Evolutionary conservation across 2,113 vertebrate genomes (phyloP).

Genomic region (Cygnus atratus): DNA sequence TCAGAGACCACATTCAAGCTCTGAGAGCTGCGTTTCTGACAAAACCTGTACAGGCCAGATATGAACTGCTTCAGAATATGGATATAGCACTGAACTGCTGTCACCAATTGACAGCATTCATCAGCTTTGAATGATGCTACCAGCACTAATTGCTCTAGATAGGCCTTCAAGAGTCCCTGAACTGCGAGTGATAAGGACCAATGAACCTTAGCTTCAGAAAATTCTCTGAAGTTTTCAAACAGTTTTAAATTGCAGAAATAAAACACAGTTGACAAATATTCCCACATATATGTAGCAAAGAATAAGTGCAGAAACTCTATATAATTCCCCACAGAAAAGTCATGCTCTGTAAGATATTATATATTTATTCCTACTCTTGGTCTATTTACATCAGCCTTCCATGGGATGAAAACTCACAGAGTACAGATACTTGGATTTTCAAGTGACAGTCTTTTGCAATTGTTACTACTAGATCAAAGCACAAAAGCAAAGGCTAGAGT

Average conservation of each 20-base stretch:
- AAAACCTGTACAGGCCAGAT: not conserved
- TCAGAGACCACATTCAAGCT: not conserved
- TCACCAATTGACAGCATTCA: constrained; percentile 9
- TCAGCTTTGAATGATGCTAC: not conserved
- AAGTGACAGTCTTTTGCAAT: not conserved
- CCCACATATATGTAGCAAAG: not conserved
- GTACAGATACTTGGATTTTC: not conserved
- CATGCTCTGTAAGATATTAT: not conserved
- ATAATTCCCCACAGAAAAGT: not conserved
- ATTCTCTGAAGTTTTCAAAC: not conserved
- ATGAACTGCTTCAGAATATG: not conserved
- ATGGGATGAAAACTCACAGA: not conserved
- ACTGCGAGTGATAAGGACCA: not conserved
- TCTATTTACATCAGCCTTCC: not conserved
- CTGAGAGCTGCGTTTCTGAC: not conserved
- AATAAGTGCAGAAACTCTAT: not conserved
- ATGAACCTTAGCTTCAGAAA: constrained; percentile 2
- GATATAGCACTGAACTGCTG: not conserved
- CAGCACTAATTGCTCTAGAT: constrained; percentile 11
- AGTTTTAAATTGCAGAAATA: not conserved
- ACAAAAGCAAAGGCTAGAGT: not conserved
- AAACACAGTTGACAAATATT: not conserved
- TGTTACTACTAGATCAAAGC: not conserved
- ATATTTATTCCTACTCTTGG: not conserved
- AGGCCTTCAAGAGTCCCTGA: not conserved